Percentiles rank a stretch among this genome's conserved stretches.
These are phyloP conservation scores for Lipophrys pholis DNA, from an alignment of 2,113 vertebrate genomes.

Conservation along the genomic window DNA sequence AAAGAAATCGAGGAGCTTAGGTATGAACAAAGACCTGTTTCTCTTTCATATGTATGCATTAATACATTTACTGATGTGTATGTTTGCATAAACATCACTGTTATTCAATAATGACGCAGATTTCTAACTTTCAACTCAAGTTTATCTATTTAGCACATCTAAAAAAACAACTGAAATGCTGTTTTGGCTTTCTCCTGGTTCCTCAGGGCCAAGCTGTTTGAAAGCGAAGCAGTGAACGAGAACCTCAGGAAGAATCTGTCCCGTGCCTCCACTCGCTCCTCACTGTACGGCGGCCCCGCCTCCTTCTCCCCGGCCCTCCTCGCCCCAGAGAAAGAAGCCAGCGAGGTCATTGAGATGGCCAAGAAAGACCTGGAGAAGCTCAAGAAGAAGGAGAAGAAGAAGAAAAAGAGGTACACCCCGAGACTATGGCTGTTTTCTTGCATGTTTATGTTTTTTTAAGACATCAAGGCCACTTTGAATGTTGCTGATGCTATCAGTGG, in stretches of 20 bases:
- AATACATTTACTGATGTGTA: too few relatives aligned
- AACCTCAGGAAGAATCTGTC: conserved; percentile 91
- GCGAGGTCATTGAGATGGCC: conserved; percentile 94
- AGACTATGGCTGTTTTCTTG: not conserved
- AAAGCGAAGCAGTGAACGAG: conserved; percentile 96
- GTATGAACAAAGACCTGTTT: conserved; percentile 68
- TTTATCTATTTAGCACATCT: too few relatives aligned
- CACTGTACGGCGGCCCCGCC: conserved; percentile 84
- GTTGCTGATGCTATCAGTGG: too few relatives aligned
- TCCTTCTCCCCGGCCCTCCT: conserved; percentile 83
- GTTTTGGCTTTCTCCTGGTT: not conserved
- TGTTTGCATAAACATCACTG: too few relatives aligned
- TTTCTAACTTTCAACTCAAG: not conserved
- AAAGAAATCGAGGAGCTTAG: conserved; percentile 99
- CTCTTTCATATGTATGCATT: too few relatives aligned
- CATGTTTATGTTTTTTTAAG: not conserved
- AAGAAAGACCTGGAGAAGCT: conserved; percentile 97
- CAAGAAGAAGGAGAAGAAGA: conserved; percentile 94
- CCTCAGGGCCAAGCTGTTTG: conserved; percentile 93
- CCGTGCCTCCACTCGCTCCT: conserved; percentile 88
- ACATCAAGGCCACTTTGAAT: not conserved
- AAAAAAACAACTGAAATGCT: too few relatives aligned
- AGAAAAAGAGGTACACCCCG: conserved; percentile 89
- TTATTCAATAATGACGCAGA: too few relatives aligned
- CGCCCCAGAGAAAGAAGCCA: conserved; percentile 90